Base-by-base conservation (phyloP, 2,797 vertebrate species). In the Phoeniculus purpureus region DNA sequence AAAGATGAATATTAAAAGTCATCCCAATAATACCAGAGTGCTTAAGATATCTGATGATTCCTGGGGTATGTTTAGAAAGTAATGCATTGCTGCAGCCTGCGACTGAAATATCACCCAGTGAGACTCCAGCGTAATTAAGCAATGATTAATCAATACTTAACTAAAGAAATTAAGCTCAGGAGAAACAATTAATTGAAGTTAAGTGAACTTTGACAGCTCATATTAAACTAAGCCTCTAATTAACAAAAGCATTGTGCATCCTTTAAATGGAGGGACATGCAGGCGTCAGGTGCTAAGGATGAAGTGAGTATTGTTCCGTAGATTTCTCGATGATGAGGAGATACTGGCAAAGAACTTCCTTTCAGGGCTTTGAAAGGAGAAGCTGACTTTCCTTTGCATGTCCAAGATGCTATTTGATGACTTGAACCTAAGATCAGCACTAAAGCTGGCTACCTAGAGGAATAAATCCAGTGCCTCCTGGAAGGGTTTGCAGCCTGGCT, bases 141-240 rank as follows among this genome's bases (percentile, higher is more conserved):
- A 93, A 92, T 94, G 95, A 94, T 96, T 95, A 96, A 97, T 96
- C 94, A 96, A 96, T 97, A 96, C 89, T 96, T 95, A 96, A 91
- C 93, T 93, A 90, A 96, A 94, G 95, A 95, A 94, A 96, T 96
- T 96, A 95, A 95, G 94, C 93, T 87, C 81, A 67, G 85, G 92
- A 94, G 96, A 94, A 97, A 96, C 94, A 94, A 95, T 97, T 96
- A 96, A 95, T 95, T 96, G 96, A 94, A 94, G 85, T 77, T 95
- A 96, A 95, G 93, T 95, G 95, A 96, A 96, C 95, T 96, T 94
- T 93, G 95, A 96, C 96, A 96, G 93, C 89, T 95, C 81, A 70
- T 94, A 95, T 96, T 94, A 95, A 95, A 90, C 87, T 80, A 81
- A 93, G 76, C 66, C 83, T 95, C 92, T 94, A 95, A 95, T 96